Conservation (phyloP, 2,113 vertebrate species). For the Toxotes chatareus region DNA sequence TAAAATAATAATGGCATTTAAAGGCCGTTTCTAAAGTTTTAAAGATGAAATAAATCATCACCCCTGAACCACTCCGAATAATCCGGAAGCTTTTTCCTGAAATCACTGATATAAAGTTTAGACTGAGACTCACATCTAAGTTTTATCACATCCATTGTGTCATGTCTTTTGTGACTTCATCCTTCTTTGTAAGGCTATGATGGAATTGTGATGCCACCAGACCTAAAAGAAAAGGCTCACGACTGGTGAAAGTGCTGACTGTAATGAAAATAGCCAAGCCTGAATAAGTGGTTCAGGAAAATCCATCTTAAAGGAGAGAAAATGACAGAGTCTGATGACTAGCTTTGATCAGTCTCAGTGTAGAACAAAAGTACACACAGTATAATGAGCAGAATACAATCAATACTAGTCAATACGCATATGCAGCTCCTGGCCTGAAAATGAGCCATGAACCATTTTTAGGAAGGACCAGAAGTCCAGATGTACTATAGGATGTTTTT, state of each 20-base stretch:
- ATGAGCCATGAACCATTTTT: not conserved
- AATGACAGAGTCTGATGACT: not conserved
- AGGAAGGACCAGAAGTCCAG: not conserved
- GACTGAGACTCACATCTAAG: conserved; percentile 12
- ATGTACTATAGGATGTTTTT: too few species aligned
- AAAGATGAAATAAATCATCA: not conserved
- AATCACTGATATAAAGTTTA: not conserved
- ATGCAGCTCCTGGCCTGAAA: not conserved
- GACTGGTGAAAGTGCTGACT: conserved; percentile 5
- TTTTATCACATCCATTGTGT: conserved; percentile 8
- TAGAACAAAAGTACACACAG: not conserved
- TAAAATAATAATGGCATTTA: not conserved
- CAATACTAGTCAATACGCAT: not conserved
- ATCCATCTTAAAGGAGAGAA: not conserved
- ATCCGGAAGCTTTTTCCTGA: not conserved
- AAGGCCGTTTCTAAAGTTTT: not conserved
- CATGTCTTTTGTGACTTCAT: not conserved
- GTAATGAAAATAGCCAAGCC: not conserved
- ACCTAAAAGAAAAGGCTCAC: not conserved
- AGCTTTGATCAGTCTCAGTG: conserved; percentile 12
- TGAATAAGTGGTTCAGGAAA: not conserved
- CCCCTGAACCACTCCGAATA: not conserved
- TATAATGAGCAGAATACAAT: conserved; percentile 1
- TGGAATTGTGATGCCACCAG: not conserved
- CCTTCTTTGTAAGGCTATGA: not conserved